These are phyloP conservation scores for Leptopilina drosophilae DNA, from an alignment of 2,888 invertebrate species.

Conservation along the genomic window DNA sequence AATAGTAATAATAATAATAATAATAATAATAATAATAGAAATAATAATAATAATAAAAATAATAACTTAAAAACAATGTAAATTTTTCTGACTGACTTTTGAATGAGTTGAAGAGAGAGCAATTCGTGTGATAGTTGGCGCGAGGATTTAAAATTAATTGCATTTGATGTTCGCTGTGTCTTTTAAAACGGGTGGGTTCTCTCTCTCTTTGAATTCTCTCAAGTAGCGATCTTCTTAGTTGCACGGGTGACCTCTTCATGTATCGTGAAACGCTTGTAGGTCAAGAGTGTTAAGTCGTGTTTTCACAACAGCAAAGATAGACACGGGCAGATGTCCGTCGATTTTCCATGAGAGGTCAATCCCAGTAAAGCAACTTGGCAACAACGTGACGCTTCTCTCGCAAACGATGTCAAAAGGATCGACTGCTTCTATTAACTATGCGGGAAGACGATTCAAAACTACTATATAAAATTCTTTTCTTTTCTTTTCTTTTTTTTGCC, in stretches of 20 bases:
- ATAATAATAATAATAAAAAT: too few species aligned
- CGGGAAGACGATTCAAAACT: constrained; percentile 20
- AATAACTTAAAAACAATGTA: too few species aligned
- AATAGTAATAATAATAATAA: too few species aligned
- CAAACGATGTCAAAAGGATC: constrained; percentile 44
- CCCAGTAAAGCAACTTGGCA: background rate
- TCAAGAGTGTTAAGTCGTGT: constrained; percentile 66
- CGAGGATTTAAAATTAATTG: too few species aligned
- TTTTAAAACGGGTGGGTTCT: constrained; percentile 13
- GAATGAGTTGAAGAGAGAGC: too few species aligned
- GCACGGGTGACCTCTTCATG: constrained; percentile 30
- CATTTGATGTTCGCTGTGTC: background rate
- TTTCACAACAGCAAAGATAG: constrained; percentile 53
- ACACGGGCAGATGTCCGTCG: constrained; percentile 50
- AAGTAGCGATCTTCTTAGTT: constrained; percentile 33
- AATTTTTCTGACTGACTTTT: too few species aligned
- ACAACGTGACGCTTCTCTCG: constrained; percentile 43
- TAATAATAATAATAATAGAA: too few species aligned
- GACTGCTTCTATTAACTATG: background rate
- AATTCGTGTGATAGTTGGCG: too few species aligned
- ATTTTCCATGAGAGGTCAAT: constrained; percentile 58
- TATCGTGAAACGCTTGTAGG: constrained; percentile 54
- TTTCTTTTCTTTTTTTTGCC: too few species aligned
- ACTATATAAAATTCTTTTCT: background rate
- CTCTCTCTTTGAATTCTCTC: background rate